These are phyloP conservation scores for Rattus norvegicus DNA, from an alignment of 2,113 vertebrate genomes.

Conservation along the genomic window GRCr8 NC_086028.1:34862001-34862500, in stretches of 20 bases:
- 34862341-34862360: constrained; percentile 33
- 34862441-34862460: background rate
- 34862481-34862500: background rate
- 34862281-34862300: background rate
- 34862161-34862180: background rate
- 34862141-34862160: no score
- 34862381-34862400: background rate
- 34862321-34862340: background rate
- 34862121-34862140: background rate
- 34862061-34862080: background rate
- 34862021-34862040: no score
- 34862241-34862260: background rate
- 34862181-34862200: background rate
- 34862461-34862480: background rate
- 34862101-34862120: background rate
- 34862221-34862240: background rate
- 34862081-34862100: background rate
- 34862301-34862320: background rate
- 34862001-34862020: no score
- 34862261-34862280: background rate
- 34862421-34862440: background rate
- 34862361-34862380: constrained; percentile 29
- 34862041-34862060: no score
- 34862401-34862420: constrained; percentile 9
- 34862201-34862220: background rate